Evolutionary conservation across 2,113 vertebrate genomes (phyloP), one percentile per base, ranked within the genome.

Genomic region (Cnemophilus loriae): DNA sequence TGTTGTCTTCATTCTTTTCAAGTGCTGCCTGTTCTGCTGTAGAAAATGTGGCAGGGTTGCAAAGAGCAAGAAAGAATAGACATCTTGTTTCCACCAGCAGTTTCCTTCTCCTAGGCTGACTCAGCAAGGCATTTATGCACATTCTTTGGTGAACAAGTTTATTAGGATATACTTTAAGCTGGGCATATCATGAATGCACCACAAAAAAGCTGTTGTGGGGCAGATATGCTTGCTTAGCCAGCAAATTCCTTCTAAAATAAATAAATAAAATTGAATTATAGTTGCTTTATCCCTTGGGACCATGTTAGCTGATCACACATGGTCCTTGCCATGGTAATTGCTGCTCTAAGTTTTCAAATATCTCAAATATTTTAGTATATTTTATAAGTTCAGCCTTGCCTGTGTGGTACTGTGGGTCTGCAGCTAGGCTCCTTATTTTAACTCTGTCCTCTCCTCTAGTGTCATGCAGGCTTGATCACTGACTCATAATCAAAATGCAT

Each of bases 61-160:
- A 63, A 97, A 95, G 76, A 98, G 85, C 71, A 97, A 91, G 71
- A 98, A 97, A 93, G 98, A 98, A 39, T 98, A 98, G 63, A 83
- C 41, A 41, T 19, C 28, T 42, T 71, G 14, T 7, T 77, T 39
- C 84, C 53, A 37, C 9, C 41, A 80, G 42, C 28, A 37, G 16
- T 67, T 79, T 74, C 86, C n/a, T 78, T 53, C 42, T 86, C 21
- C 47, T 32, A 47, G 30, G 17, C 16, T 52, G 59, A 67, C 28
- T 84, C 56, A 74, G 41, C 32, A 83, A 59, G 10, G n/a, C 59
- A 46, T 87, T 91, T 59, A 71, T 11, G 33, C 11, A 32, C 13
- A 28, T 28, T 80, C 15, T 33, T 68, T 47, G 32, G 30, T 65
- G 15, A 80, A 63, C 10, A 63, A 28, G 35, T 78, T 79, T 47